A percentile compares a stretch with the other conserved stretches of the same genome.
Conservation (phyloP, 1,140 invertebrate species). For the Microplitis demolitor region DNA sequence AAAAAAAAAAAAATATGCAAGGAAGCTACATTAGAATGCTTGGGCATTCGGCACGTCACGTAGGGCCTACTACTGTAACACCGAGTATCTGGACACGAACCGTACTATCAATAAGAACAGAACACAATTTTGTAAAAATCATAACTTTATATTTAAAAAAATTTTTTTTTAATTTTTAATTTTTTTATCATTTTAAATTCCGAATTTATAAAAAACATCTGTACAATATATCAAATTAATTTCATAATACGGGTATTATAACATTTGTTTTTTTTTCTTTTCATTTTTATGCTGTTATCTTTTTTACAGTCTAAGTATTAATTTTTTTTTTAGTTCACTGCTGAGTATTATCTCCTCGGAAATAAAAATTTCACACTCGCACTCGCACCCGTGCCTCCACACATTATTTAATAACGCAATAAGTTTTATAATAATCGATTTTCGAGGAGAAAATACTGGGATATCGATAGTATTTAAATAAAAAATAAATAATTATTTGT, state of each 20-base stretch:
- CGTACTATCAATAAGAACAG: conserved; percentile 20
- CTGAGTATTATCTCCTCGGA: conserved; percentile 6
- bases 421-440: background rate
- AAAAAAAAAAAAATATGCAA: conserved; percentile 11
- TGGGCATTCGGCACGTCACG: conserved; percentile 54
- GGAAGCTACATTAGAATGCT: conserved; percentile 48
- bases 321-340: conserved; percentile 9
- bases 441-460: background rate
- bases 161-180: conserved; percentile 6
- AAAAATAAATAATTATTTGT: conserved; percentile 2
- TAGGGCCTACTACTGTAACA: conserved; percentile 34
- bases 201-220: conserved; percentile 41
- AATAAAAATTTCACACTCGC: conserved; percentile 31
- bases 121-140: conserved; percentile 50
- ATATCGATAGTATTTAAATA: background rate
- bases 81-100: conserved; percentile 44
- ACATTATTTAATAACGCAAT: background rate
- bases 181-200: background rate
- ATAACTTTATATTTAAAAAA: conserved; percentile 53
- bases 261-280: background rate
- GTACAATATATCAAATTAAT: conserved; percentile 42
- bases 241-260: background rate
- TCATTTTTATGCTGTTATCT: background rate
- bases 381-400: conserved; percentile 27
- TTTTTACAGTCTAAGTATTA: background rate